These are phyloP conservation scores for Macrobrachium nipponense DNA, from an alignment of 1,140 invertebrate genomes.

Conservation along the genomic window DNA sequence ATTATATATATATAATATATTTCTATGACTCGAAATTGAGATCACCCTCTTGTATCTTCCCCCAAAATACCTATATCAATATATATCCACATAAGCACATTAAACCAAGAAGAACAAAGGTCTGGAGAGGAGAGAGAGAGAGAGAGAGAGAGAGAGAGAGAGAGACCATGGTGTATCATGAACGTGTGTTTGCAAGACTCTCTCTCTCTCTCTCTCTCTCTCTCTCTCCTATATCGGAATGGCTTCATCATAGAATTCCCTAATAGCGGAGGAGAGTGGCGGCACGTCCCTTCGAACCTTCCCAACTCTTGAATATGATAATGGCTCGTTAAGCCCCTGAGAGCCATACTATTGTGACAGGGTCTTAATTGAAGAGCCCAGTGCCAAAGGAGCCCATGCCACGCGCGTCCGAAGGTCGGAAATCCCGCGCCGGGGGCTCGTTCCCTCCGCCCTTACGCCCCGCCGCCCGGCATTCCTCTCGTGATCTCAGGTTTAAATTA, in stretches of 20 bases:
- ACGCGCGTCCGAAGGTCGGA: background rate
- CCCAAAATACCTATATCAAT: background rate
- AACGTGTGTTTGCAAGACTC: too few relatives aligned
- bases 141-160: slow-evolving; percentile 13
- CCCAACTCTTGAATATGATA: slow-evolving; percentile 57
- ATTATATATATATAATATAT: background rate
- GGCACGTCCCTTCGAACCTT: background rate
- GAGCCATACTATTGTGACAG: slow-evolving; percentile 58
- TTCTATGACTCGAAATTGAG: background rate
- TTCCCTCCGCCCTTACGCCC: slow-evolving; percentile 7
- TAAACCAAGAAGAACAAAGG: too few relatives aligned
- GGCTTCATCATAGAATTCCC: too few relatives aligned
- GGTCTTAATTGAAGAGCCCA: slow-evolving; percentile 49
- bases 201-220: too few relatives aligned
- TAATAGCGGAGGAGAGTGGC: too few relatives aligned
- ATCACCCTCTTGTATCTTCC: background rate
- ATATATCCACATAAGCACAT: too few relatives aligned
- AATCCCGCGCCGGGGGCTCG: background rate
- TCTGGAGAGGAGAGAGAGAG: background rate
- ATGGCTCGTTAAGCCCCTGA: slow-evolving; percentile 54
- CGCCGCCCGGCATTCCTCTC: background rate
- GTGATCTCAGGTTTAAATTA: slow-evolving; percentile 40
- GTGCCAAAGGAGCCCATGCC: slow-evolving; percentile 15
- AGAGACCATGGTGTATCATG: background rate
- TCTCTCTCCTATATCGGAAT: too few relatives aligned